Percentiles rank a stretch among this genome's conserved stretches.
phyloP scores from a whole-genome alignment of 1,140 invertebrate genomes.

The Anadara kagoshimensis region DNA sequence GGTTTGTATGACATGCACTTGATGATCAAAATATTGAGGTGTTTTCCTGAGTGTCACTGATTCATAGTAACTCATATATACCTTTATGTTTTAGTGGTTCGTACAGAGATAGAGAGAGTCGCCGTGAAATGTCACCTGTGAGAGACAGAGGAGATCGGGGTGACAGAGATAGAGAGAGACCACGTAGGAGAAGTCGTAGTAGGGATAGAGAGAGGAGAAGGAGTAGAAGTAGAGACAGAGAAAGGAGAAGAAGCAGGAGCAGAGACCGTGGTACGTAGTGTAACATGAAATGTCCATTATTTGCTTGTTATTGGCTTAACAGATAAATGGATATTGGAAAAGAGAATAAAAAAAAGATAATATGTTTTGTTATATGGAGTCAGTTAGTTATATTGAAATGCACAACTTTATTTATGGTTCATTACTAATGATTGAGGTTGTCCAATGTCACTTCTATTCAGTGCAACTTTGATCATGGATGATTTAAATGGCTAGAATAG shows the following conservation, averaged over 20 bases:
- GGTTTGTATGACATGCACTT: too few relatives aligned
- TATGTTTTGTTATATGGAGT: too few relatives aligned
- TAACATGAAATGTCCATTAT: not conserved
- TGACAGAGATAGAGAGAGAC: constrained; percentile 61
- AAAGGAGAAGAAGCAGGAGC: constrained; percentile 7
- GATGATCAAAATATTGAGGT: too few relatives aligned
- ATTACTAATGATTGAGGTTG: too few relatives aligned
- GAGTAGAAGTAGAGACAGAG: constrained; percentile 11
- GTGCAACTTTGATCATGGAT: too few relatives aligned
- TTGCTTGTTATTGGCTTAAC: too few relatives aligned
- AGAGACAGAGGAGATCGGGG: constrained; percentile 63
- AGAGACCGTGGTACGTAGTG: not conserved
- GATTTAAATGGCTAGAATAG: too few relatives aligned
- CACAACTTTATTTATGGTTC: too few relatives aligned
- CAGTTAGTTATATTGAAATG: too few relatives aligned
- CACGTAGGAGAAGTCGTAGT: constrained; percentile 48
- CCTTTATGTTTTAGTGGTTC: constrained; percentile 56
- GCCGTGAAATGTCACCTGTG: constrained; percentile 70
- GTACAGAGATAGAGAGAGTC: constrained; percentile 62
- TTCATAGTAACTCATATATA: constrained; percentile 64
- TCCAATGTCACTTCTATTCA: too few relatives aligned
- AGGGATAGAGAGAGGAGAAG: constrained; percentile 56
- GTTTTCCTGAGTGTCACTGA: constrained; percentile 45
- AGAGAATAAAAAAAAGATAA: too few relatives aligned
- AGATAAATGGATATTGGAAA: too few relatives aligned